Evolutionary conservation across 2,113 vertebrate genomes (phyloP).

Genomic region (Catharus minimus): DNA sequence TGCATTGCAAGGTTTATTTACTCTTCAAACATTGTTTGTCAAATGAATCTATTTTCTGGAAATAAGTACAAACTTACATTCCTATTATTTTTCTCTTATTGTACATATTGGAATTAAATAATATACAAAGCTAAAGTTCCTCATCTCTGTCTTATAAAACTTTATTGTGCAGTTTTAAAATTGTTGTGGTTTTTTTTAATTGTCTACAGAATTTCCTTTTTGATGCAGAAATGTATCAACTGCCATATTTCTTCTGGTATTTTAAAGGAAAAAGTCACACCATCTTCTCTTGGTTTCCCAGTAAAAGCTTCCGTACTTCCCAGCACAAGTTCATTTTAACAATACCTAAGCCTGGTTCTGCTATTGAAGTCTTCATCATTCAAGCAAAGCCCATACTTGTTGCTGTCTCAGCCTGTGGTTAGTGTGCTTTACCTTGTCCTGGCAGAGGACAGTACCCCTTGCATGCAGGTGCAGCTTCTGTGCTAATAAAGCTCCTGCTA

Average conservation of each 20-base stretch:
- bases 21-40: conserved; percentile 30
- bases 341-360: background rate
- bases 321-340: background rate
- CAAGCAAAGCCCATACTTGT: background rate
- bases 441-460: background rate
- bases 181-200: background rate
- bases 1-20: conserved; percentile 59
- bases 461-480: background rate
- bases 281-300: background rate
- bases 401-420: background rate
- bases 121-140: conserved; percentile 59
- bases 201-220: background rate
- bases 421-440: background rate
- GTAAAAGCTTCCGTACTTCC: background rate
- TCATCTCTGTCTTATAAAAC: conserved; percentile 43
- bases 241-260: background rate
- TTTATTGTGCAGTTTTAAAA: conserved; percentile 25
- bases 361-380: background rate
- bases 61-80: conserved; percentile 69
- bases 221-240: background rate
- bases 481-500: background rate
- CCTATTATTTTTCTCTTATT: conserved; percentile 63
- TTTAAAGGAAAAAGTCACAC: background rate
- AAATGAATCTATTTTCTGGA: conserved; percentile 67
- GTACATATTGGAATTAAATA: conserved; percentile 71